Evolutionary conservation across 2,113 vertebrate genomes (phyloP).

Genomic region (Calyptommatus sinebrachiatus): DNA sequence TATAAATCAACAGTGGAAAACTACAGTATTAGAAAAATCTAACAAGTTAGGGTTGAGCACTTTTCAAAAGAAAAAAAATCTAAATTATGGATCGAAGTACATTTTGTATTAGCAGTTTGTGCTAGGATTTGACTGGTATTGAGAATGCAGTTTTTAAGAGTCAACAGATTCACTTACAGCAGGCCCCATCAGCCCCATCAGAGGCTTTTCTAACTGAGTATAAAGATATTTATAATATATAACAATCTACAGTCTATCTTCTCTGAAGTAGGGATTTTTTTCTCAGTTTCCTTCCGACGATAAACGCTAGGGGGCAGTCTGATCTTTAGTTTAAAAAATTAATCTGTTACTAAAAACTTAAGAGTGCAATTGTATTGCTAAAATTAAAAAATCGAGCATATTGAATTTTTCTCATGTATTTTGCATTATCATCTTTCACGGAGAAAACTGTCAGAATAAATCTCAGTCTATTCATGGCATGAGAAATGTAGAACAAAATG

Average conservation of each 20-base stretch:
- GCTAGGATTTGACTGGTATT: background rate
- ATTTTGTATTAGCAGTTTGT: background rate
- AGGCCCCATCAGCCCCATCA: background rate
- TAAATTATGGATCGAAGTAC: background rate
- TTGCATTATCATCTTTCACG: background rate
- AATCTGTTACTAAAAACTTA: too few species aligned
- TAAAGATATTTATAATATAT: background rate
- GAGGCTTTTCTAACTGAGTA: background rate
- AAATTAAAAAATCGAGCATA: too few species aligned
- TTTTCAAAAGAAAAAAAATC: background rate
- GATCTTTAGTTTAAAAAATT: background rate
- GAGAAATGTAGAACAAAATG: background rate
- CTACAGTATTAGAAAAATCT: background rate
- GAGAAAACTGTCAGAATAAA: background rate
- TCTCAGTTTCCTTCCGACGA: background rate
- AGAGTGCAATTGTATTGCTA: too few species aligned
- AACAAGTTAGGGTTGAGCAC: background rate
- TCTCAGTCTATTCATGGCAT: background rate
- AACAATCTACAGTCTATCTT: too few species aligned
- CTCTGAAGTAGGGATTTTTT: too few species aligned
- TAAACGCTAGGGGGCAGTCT: slow-evolving; percentile 3
- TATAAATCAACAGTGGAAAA: background rate
- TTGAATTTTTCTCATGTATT: background rate
- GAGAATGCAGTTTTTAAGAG: background rate
- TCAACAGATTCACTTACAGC: background rate